Percentiles rank a stretch among this genome's conserved stretches.
phyloP scores from a whole-genome alignment of 2,113 vertebrate genomes.

The Camelus bactrianus region DNA sequence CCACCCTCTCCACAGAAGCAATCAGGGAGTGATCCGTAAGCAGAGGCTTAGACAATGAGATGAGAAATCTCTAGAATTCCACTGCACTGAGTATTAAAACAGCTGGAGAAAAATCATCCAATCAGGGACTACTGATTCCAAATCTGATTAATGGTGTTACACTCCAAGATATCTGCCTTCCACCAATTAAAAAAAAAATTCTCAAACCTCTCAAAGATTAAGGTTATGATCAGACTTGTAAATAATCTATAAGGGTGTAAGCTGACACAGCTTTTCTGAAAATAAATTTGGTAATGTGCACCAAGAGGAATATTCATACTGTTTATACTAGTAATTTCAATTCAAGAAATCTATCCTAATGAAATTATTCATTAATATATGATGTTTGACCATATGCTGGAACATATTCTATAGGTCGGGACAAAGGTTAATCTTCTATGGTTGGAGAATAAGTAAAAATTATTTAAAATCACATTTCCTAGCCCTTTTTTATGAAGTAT shows the following conservation, averaged over 20 bases:
- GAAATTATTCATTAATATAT: background rate
- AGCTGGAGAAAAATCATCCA: background rate
- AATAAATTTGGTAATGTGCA: background rate
- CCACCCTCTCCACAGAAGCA: background rate
- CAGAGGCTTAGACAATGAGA: background rate
- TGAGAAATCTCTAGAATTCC: background rate
- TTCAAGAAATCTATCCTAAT: background rate
- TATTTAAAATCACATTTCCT: background rate
- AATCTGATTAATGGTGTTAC: background rate
- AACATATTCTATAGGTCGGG: background rate
- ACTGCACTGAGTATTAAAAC: background rate
- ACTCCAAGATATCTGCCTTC: background rate
- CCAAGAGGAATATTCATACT: background rate
- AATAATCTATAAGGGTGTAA: background rate
- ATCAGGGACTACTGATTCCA: background rate
- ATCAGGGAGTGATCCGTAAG: background rate
- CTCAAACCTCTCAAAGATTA: background rate
- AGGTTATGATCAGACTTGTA: background rate
- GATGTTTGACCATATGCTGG: background rate
- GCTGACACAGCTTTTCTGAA: background rate
- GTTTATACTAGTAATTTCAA: background rate
- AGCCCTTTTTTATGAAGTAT: background rate
- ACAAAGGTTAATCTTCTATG: background rate
- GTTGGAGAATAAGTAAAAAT: background rate
- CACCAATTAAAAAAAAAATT: background rate